Conservation (phyloP, 2,888 invertebrate species). For the Coelopa pilipes region DNA sequence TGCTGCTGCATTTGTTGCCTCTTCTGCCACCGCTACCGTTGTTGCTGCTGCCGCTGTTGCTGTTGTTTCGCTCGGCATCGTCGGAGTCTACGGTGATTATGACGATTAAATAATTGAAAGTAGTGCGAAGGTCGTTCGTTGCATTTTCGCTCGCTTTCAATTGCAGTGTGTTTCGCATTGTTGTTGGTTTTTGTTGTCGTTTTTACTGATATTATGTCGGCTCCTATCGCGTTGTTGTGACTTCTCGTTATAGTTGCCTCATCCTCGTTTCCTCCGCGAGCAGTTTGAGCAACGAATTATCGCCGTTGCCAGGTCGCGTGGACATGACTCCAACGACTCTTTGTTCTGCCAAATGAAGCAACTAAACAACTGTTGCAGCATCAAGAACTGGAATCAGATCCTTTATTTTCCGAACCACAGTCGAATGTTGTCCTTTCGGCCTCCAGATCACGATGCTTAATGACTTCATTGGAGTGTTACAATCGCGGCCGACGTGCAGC, state of each 20-base stretch:
- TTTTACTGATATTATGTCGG: neutral
- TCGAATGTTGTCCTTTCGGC: no score
- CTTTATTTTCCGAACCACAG: no score
- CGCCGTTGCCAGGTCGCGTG: neutral
- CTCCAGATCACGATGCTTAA: no score
- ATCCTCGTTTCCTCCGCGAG: neutral
- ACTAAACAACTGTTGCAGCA: no score
- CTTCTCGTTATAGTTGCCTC: neutral
- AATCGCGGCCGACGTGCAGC: no score
- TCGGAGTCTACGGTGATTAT: conserved; percentile 6
- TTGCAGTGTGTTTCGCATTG: neutral
- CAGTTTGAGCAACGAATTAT: neutral
- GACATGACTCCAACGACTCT: neutral
- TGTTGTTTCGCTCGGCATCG: neutral
- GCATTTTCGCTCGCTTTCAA: conserved; percentile 19
- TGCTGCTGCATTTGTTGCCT: no score
- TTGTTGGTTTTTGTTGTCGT: neutral
- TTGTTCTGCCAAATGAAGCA: neutral
- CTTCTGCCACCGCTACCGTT: no score
- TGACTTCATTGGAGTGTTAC: no score
- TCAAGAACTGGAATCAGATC: no score
- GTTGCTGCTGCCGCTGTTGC: no score
- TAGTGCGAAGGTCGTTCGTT: conserved; percentile 50
- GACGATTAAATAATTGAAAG: conserved; percentile 44
- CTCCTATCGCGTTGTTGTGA: neutral